Base-by-base conservation (phyloP, 1,140 invertebrate species). In the Agrilus planipennis region DNA sequence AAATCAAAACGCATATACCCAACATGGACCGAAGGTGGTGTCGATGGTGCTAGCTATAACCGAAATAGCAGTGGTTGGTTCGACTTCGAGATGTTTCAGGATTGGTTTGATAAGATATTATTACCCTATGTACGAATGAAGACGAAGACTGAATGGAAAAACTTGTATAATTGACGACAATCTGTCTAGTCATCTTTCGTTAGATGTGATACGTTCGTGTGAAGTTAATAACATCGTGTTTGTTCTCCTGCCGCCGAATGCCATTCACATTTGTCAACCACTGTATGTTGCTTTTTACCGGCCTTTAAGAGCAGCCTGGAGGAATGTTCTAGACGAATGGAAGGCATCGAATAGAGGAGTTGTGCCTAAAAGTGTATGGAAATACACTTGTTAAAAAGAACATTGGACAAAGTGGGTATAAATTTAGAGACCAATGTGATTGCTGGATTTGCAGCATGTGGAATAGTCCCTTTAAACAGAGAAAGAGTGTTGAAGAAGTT, bases 181-280 rank as follows among this genome's bases (percentile, higher is more conserved):
- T 40, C 29, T 42, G 10, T 3, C 15, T 2, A 20, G 32, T 12
- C 39, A 46, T 35, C 16, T 46, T 12, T 38, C 40, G 10, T 2
- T 27, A 10, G 31, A 17, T 7, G 31, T 42, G 9, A 39, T 46
- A 2, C 9, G 37, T 37, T 7, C 18, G 11, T 45, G 44, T 36
- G 23, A 31, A 39, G 9, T 34, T 14, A 32, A 32, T 34, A 35
- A 45, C 12, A 45, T 42, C 20, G 2, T 32, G 22, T 63, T 68
- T 45, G 34, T 63, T 3, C 61, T 55, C 32, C 50, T 68, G 5
- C 58, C 61, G 15, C 46, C 60, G 5, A 67, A 69, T 44, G 47
- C 53, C 2, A 67, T 62, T 1, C 64, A 68, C 39, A 23, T 65
- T 6, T 50, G 54, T 15, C 64, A 69, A 40, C 62, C 65, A 6